A percentile compares a stretch with the other conserved stretches of the same genome.
Evolutionary conservation across 2,113 vertebrate species (phyloP).

Genomic region (Lophotis ruficrista): DNA sequence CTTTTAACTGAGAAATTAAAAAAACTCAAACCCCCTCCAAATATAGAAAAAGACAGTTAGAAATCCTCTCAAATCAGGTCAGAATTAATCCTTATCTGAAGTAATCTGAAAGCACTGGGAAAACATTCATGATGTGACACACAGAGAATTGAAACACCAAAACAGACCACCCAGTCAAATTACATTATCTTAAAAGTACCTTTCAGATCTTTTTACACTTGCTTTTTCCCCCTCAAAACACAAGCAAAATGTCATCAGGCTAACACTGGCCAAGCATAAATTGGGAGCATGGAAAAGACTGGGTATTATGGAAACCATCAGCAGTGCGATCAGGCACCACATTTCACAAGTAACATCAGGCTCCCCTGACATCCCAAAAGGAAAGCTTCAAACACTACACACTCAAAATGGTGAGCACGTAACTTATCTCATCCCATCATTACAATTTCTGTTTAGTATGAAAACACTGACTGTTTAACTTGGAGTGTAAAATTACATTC

Average conservation of each 20-base stretch:
- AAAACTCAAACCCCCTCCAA: conserved; percentile 46
- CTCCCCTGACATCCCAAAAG: conserved; percentile 12
- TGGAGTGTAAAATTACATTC: conserved; percentile 45
- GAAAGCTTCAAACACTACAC: conserved; percentile 29
- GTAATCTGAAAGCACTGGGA: conserved; percentile 58
- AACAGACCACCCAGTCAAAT: conserved; percentile 58
- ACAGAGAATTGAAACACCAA: conserved; percentile 35
- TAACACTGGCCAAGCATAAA: background rate
- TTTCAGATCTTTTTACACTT: conserved; percentile 33
- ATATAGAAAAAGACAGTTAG: conserved; percentile 8
- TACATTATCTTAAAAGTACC: conserved; percentile 19
- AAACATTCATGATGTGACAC: conserved; percentile 60
- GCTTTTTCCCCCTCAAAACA: background rate
- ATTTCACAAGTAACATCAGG: conserved; percentile 28
- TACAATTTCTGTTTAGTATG: conserved; percentile 14
- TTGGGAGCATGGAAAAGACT: background rate
- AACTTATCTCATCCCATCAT: conserved; percentile 13
- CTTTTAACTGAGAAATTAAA: conserved; percentile 69
- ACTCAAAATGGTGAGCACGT: conserved; percentile 38
- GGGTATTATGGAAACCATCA: conserved; percentile 14
- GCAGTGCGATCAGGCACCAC: conserved; percentile 6
- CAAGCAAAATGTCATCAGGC: conserved; percentile 41
- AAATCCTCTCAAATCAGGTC: conserved; percentile 73
- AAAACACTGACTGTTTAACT: conserved; percentile 51
- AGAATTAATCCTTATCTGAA: conserved; percentile 68